These are phyloP conservation scores for Sycobia sp. DNA, from an alignment of 1,140 invertebrate species.

Conservation along the genomic window DNA sequence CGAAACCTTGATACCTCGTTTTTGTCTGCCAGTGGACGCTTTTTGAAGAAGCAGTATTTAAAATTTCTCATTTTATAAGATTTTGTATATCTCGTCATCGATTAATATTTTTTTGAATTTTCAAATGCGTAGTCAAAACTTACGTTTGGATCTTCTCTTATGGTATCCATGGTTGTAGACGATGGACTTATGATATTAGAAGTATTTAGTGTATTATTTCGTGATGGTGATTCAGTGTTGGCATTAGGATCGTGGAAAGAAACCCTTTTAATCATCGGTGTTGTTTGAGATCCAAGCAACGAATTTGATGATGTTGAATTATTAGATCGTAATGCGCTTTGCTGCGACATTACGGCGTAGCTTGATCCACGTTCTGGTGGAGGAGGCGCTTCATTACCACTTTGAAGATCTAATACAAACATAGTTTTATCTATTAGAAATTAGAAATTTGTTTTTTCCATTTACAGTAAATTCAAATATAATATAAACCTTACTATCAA, in stretches of 20 bases:
- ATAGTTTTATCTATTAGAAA: too few species aligned
- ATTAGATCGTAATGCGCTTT: constrained; percentile 59
- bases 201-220: constrained; percentile 37
- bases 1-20: constrained; percentile 32
- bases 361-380: constrained; percentile 81
- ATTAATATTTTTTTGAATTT: background rate
- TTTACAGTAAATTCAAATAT: too few species aligned
- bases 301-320: constrained; percentile 55
- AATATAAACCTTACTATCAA: too few species aligned
- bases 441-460: too few species aligned
- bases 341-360: constrained; percentile 78
- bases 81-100: background rate
- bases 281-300: constrained; percentile 45
- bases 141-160: constrained; percentile 82
- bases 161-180: constrained; percentile 64
- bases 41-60: constrained; percentile 47
- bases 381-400: constrained; percentile 65
- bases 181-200: constrained; percentile 48
- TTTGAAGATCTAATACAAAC: constrained; percentile 51
- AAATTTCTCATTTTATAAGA: constrained; percentile 6
- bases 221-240: constrained; percentile 59
- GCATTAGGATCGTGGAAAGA: constrained; percentile 76
- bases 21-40: constrained; percentile 50
- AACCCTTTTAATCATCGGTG: constrained; percentile 66
- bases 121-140: constrained; percentile 51